Percentiles rank a stretch among this genome's conserved stretches.
Conservation (phyloP, 2,797 vertebrate species). For the Lagocephalus sceleratus region DNA sequence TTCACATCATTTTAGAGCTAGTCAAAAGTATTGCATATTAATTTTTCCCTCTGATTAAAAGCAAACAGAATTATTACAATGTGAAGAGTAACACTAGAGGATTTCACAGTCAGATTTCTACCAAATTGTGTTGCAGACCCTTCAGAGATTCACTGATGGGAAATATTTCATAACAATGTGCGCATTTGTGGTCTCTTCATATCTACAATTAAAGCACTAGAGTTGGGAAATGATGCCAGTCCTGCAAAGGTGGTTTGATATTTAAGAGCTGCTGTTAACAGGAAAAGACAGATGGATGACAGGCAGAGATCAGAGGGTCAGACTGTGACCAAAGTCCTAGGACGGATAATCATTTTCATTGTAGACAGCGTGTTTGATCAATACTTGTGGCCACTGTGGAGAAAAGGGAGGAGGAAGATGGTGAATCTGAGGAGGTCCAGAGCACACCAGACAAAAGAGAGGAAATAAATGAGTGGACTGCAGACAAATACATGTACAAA, state of each 20-base stretch:
- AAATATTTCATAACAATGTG: conserved; percentile 25
- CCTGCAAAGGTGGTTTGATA: conserved; percentile 20
- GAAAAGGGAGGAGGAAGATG: conserved; percentile 2
- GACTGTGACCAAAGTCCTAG: conserved; percentile 17
- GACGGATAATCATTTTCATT: conserved; percentile 45
- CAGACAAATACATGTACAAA: conserved; percentile 7
- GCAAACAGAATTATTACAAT: conserved; percentile 53
- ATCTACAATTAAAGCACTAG: too few species aligned
- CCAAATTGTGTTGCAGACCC: conserved; percentile 23
- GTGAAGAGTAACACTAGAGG: conserved; percentile 28
- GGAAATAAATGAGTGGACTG: conserved; percentile 1
- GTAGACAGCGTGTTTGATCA: conserved; percentile 41
- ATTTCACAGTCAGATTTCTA: conserved; percentile 25
- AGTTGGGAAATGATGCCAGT: neutral
- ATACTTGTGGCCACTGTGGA: conserved; percentile 22
- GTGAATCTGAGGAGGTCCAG: conserved; percentile 5
- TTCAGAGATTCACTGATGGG: conserved; percentile 17
- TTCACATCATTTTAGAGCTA: conserved; percentile 39
- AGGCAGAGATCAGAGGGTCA: conserved; percentile 21
- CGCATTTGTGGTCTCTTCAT: conserved; percentile 23
- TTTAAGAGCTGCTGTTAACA: conserved; percentile 34
- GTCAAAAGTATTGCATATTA: conserved; percentile 51
- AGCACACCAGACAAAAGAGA: neutral
- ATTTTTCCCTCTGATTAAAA: conserved; percentile 65
- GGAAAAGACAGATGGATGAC: conserved; percentile 32